Conservation (phyloP, 2,113 vertebrate genomes). For the Macquaria ambigua region DNA sequence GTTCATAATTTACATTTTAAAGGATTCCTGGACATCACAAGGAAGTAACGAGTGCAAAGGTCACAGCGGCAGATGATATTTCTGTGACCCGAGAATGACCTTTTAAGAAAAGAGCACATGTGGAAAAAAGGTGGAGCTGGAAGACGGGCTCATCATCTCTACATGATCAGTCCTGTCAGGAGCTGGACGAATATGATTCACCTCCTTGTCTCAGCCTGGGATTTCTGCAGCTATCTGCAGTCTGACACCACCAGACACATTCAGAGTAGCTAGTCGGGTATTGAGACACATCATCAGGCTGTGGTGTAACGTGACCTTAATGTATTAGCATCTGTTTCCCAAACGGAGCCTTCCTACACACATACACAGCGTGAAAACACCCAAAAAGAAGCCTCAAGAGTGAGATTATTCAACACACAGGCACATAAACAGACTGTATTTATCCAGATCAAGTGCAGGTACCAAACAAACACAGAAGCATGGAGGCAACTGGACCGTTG, state of each 20-base stretch:
- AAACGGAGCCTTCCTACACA: conserved; percentile 7
- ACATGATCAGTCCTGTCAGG: not conserved
- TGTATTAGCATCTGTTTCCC: conserved; percentile 16
- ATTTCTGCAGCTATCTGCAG: conserved; percentile 21
- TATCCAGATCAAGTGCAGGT: not conserved
- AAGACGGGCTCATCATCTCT: not conserved
- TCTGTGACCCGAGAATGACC: conserved; percentile 45
- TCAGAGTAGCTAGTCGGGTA: not conserved
- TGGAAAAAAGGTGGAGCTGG: not conserved
- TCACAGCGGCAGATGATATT: not conserved
- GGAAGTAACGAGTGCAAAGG: conserved; percentile 26
- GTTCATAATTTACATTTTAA: not conserved
- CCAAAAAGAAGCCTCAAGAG: not conserved
- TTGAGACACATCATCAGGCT: conserved; percentile 24
- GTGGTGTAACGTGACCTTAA: conserved; percentile 15
- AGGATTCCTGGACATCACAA: not conserved
- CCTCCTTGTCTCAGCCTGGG: not conserved
- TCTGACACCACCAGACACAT: conserved; percentile 9
- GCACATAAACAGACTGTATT: not conserved
- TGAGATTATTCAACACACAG: not conserved
- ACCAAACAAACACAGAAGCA: not conserved
- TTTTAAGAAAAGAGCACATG: not conserved
- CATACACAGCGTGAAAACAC: not conserved
- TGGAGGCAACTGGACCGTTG: not conserved
- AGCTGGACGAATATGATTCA: not conserved